Evolutionary conservation across 2,797 vertebrate genomes (phyloP), one percentile per base, ranked within the genome.

Genomic region (Muscicapa comitata): DNA sequence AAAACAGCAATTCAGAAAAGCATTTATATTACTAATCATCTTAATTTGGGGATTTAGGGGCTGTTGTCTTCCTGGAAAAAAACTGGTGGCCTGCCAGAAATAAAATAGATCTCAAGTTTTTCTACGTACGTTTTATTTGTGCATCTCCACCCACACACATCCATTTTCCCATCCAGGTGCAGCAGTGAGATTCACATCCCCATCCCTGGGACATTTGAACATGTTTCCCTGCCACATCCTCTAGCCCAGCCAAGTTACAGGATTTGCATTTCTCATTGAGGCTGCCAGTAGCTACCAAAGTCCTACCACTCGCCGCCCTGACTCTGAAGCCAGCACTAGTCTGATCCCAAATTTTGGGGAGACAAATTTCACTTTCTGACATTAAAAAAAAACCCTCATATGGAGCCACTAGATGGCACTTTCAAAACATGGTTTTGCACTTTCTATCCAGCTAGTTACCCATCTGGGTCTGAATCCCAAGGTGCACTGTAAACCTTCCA

Each of bases 351-450:
- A 55, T 45, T 71, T 37, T 0, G 0, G 26, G 6, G 5, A 78
- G 25, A 12, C 8, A 6, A 61, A 18, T 20, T 62, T 66, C n/a
- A 7, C 6, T 24, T 86, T 74, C 61, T 3, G 1, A 33, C 8
- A 25, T 6, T 11, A 7, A 33, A 62, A 28, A 31, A 4, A 1
- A 0, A 1, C 7, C 13, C 13, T n/a, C 1, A 0, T 6, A 7
- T 1, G 24, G 16, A 59, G 51, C 96, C 96, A 53, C 95, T 97
- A 97, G 95, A 70, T 94, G 95, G 95, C 96, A 95, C 91, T 92
- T 91, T 51, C 24, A 72, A 92, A 86, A 84, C 85, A 15, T 2
- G 13, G 4, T 48, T 93, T 55, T 84, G 17, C 12, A 9, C 37
- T 3, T 48, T 66, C 16, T 13, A 24, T 9, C 35, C 38, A 6